phyloP scores from a whole-genome alignment of 2,797 vertebrate genomes.

The Chloroceryle amazona region DNA sequence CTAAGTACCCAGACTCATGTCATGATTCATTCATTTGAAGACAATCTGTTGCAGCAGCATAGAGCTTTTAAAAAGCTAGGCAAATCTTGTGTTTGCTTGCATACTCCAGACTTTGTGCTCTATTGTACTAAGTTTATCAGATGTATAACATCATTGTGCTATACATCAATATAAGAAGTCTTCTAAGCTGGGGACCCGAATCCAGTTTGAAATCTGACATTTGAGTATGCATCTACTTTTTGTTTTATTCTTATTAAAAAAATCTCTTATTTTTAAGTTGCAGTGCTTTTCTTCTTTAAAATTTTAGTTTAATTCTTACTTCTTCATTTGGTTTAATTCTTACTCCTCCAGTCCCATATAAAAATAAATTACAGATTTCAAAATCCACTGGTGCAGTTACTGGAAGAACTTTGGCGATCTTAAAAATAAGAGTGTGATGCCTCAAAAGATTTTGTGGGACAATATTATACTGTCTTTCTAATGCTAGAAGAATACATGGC shows the following conservation, averaged over 20 bases:
- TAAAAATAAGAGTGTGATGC: slow-evolving; percentile 36
- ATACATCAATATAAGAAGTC: neutral
- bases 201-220: neutral
- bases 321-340: neutral
- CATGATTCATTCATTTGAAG: slow-evolving; percentile 81
- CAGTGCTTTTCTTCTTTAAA: neutral
- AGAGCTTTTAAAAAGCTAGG: slow-evolving; percentile 47
- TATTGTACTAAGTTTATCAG: neutral
- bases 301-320: neutral
- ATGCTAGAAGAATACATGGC: slow-evolving; percentile 26
- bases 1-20: slow-evolving; percentile 75
- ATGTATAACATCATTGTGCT: too few relatives aligned
- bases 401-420: neutral
- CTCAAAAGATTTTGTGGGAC: slow-evolving; percentile 29
- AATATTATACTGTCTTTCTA: slow-evolving; percentile 4
- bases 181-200: neutral
- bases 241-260: neutral
- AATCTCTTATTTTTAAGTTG: neutral
- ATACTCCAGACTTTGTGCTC: neutral
- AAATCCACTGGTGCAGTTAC: neutral
- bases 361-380: slow-evolving; percentile 1
- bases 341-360: neutral
- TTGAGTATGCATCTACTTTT: neutral
- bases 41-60: slow-evolving; percentile 73
- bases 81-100: slow-evolving; percentile 44